Conservation (phyloP, 2,797 vertebrate genomes). For the Eleutherodactylus coqui region DNA sequence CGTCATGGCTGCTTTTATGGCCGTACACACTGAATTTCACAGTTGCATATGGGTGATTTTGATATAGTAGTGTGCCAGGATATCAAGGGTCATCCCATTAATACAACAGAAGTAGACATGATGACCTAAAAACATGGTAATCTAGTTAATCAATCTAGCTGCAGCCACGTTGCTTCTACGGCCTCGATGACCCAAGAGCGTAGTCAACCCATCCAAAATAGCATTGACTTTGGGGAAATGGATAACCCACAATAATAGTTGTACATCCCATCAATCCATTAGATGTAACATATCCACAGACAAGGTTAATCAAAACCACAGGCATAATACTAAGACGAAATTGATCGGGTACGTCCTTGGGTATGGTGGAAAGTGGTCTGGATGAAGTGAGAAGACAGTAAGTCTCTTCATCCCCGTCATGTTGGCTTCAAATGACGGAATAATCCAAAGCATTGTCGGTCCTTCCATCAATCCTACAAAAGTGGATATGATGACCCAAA, state of each 20-base stretch:
- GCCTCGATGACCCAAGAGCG: not conserved
- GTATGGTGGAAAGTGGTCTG: too few relatives aligned
- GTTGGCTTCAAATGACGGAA: too few relatives aligned
- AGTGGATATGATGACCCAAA: too few relatives aligned
- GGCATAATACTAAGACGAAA: too few relatives aligned
- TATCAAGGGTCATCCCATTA: not conserved
- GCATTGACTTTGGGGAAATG: too few relatives aligned
- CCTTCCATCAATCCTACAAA: too few relatives aligned
- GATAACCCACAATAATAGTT: too few relatives aligned
- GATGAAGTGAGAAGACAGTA: too few relatives aligned
- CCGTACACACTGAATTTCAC: not conserved
- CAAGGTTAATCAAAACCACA: too few relatives aligned
- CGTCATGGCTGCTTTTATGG: not conserved
- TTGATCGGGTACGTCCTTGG: too few relatives aligned
- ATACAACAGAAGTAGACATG: not conserved
- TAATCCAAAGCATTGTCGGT: too few relatives aligned
- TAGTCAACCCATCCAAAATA: not conserved
- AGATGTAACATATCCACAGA: not conserved
- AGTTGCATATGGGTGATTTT: not conserved
- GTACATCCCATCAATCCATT: not conserved
- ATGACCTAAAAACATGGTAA: not conserved
- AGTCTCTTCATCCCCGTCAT: too few relatives aligned
- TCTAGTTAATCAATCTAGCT: not conserved
- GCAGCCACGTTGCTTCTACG: not conserved
- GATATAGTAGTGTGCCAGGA: not conserved